A percentile compares a stretch with the other conserved stretches of the same genome.
phyloP scores from a whole-genome alignment of 1,140 invertebrate species.

The Geopemphigus sp. region DNA sequence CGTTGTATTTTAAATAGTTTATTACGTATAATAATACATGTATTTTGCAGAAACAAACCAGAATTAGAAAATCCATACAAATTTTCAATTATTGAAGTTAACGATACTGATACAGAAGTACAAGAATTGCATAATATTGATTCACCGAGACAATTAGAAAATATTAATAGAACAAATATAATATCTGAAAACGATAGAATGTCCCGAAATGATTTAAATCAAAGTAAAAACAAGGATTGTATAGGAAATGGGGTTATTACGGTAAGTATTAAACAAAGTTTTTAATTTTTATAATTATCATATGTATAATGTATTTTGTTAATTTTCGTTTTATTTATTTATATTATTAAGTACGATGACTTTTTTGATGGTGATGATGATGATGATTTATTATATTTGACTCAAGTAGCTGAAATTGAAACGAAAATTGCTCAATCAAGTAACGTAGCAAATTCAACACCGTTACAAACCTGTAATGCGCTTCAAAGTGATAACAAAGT shows the following conservation, averaged over 20 bases:
- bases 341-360: conserved; percentile 37
- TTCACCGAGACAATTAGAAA: conserved; percentile 1
- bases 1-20: neutral
- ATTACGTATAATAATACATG: neutral
- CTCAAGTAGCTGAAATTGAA: conserved; percentile 40
- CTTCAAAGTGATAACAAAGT: neutral
- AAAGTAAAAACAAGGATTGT: neutral
- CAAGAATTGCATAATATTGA: neutral
- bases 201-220: neutral
- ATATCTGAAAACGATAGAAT: neutral
- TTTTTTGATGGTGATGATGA: conserved; percentile 48
- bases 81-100: conserved; percentile 37
- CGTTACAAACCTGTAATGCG: neutral
- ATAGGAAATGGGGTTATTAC: conserved; percentile 1
- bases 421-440: neutral
- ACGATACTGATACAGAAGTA: conserved; percentile 7
- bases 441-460: neutral
- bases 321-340: neutral
- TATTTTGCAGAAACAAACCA: conserved; percentile 13
- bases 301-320: neutral
- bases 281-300: neutral
- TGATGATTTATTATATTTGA: conserved; percentile 37
- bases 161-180: neutral
- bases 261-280: neutral
- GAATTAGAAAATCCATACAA: conserved; percentile 32